Percentiles rank a stretch among this genome's conserved stretches.
phyloP scores from a whole-genome alignment of 1,140 invertebrate species.

The Gonatopus flavifemur region DNA sequence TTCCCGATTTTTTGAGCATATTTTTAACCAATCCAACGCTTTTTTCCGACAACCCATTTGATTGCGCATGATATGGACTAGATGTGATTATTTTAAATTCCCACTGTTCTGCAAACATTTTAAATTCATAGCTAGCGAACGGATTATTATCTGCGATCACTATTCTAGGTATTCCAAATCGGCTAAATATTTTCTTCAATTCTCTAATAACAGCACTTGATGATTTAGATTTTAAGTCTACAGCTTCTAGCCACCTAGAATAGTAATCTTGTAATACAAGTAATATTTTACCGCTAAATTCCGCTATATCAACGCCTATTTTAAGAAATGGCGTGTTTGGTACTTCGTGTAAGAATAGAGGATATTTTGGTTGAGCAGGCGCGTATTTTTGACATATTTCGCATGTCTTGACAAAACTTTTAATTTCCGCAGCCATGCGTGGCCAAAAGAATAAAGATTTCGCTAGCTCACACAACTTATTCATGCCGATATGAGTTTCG shows the following conservation, averaged over 20 bases:
- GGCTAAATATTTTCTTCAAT: conserved; percentile 13
- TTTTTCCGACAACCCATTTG: conserved; percentile 43
- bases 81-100: conserved; percentile 42
- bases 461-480: too few species aligned
- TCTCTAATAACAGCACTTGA: conserved; percentile 1
- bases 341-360: too few species aligned
- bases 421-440: too few species aligned
- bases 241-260: conserved; percentile 24
- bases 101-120: conserved; percentile 43
- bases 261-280: conserved; percentile 26
- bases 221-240: conserved; percentile 7
- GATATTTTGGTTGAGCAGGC: too few species aligned
- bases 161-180: conserved; percentile 13
- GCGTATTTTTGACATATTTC: too few species aligned
- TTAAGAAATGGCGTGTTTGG: too few species aligned
- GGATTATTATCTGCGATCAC: conserved; percentile 17
- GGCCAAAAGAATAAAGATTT: too few species aligned
- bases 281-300: conserved; percentile 6
- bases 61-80: conserved; percentile 44
- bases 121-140: conserved; percentile 30
- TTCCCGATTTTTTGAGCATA: too few species aligned
- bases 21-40: too few species aligned
- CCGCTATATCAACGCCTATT: too few species aligned
- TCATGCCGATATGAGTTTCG: too few species aligned
- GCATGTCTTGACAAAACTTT: too few species aligned